Percentiles rank a stretch among this genome's conserved stretches.
Evolutionary conservation across 2,113 vertebrate species (phyloP).

Genomic region (Syngnathus typhle): DNA sequence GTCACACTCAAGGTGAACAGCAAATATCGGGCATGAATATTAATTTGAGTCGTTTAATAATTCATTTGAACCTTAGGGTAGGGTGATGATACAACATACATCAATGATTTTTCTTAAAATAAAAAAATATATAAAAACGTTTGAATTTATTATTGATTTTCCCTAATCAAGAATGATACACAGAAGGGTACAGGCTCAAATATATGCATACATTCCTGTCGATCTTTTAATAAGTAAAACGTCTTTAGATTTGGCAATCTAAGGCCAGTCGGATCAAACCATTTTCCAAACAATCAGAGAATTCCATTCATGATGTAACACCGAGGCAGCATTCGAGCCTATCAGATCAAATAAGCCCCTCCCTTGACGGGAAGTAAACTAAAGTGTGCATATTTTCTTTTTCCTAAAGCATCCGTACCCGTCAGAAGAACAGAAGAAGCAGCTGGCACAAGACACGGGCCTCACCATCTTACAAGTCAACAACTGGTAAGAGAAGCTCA

Average conservation of each 20-base stretch:
- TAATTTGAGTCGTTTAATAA: background rate
- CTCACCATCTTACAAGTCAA: constrained; percentile 99
- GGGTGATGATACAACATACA: background rate
- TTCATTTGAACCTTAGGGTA: constrained; percentile 1
- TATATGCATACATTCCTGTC: background rate
- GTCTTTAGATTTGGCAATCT: background rate
- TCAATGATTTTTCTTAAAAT: constrained; percentile 1
- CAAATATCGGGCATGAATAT: background rate
- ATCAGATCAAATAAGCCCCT: background rate
- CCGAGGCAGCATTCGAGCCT: background rate
- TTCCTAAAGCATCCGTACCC: constrained; percentile 91
- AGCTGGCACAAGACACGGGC: constrained; percentile 98
- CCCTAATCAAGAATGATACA: constrained; percentile 1
- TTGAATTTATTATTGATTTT: constrained; percentile 5
- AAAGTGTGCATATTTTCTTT: constrained; percentile 13
- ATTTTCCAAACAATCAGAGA: background rate
- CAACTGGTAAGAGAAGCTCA: constrained; percentile 90
- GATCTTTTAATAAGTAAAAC: background rate
- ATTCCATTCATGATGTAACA: background rate
- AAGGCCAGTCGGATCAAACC: background rate
- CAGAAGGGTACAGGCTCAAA: background rate
- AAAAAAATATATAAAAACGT: background rate
- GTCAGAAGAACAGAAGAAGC: constrained; percentile 99
- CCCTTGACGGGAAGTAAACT: background rate
- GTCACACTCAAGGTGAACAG: background rate